Percentiles rank a stretch among this genome's conserved stretches.
phyloP scores from a whole-genome alignment of 92 coral and sea anemone species.

The Chrysogorgia sp. region DNA sequence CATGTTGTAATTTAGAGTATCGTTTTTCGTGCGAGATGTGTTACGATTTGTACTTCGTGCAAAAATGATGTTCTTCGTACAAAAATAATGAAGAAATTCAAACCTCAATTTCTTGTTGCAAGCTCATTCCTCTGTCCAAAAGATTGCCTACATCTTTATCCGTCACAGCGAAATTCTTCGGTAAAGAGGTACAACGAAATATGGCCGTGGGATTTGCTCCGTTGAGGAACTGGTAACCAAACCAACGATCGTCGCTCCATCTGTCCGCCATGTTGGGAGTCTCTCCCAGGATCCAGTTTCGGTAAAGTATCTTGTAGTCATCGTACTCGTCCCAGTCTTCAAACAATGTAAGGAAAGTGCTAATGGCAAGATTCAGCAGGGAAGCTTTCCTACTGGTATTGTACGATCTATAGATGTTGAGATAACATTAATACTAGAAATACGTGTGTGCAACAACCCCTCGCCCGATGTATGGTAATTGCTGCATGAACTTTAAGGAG shows the following conservation, averaged over 20 bases:
- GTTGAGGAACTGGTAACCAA: constrained; percentile 74
- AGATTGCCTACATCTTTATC: constrained; percentile 51
- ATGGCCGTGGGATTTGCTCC: constrained; percentile 71
- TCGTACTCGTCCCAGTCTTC: constrained; percentile 75
- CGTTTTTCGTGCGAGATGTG: too few species aligned
- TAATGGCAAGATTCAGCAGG: constrained; percentile 57
- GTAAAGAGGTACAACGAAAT: constrained; percentile 62
- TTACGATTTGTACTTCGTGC: too few species aligned
- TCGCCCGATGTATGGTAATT: not conserved
- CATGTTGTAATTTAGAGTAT: too few species aligned
- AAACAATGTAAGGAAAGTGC: constrained; percentile 50
- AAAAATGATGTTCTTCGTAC: too few species aligned
- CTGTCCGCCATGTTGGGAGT: constrained; percentile 52
- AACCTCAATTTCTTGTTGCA: constrained; percentile 70
- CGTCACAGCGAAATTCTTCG: constrained; percentile 64
- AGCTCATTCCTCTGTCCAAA: constrained; percentile 66
- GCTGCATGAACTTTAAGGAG: not conserved
- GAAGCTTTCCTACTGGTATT: constrained; percentile 53
- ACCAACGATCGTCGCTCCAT: constrained; percentile 72
- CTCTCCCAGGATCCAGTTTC: constrained; percentile 42
- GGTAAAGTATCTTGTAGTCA: constrained; percentile 54
- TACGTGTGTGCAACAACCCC: too few species aligned
- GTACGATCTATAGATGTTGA: not conserved
- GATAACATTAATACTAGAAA: not conserved
- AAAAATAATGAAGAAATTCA: not conserved